phyloP scores from a whole-genome alignment of 30 jellyfish, hydroid and myxozoan genomes.

The Aurelia coerulea region DNA sequence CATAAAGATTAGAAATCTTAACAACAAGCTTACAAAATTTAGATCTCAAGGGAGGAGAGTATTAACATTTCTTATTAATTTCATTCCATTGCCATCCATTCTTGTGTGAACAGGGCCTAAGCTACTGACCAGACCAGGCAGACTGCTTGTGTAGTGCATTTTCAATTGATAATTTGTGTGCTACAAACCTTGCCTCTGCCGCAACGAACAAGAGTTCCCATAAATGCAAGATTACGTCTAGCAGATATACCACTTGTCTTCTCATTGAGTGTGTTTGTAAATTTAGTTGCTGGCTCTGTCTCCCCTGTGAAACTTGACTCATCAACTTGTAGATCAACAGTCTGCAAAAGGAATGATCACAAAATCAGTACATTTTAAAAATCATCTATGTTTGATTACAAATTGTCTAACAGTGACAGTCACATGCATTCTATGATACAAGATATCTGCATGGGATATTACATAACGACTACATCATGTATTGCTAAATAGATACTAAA shows the following conservation, averaged over 20 bases:
- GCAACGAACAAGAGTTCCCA: constrained; percentile 93
- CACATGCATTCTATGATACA: background rate
- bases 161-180: background rate
- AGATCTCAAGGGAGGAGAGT: no score
- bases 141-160: background rate
- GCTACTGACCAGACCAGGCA: no score
- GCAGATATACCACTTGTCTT: constrained; percentile 50
- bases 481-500: background rate
- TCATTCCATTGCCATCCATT: no score
- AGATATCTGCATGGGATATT: background rate
- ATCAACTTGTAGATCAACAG: constrained; percentile 74
- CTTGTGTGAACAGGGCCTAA: no score
- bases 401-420: background rate
- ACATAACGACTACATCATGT: background rate
- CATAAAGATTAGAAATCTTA: no score
- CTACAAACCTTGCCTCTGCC: constrained; percentile 89
- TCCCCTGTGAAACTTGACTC: constrained; percentile 99
- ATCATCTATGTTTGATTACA: background rate
- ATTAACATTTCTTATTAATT: no score
- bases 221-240: constrained; percentile 70
- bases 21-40: no score
- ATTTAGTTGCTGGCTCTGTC: constrained; percentile 82
- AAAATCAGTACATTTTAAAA: background rate
- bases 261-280: constrained; percentile 10
- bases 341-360: constrained; percentile 33